A percentile compares a stretch with the other conserved stretches of the same genome.
These are phyloP conservation scores for Noctilio leporinus DNA, from an alignment of 2,113 vertebrate species.

Conservation along the genomic window DNA sequence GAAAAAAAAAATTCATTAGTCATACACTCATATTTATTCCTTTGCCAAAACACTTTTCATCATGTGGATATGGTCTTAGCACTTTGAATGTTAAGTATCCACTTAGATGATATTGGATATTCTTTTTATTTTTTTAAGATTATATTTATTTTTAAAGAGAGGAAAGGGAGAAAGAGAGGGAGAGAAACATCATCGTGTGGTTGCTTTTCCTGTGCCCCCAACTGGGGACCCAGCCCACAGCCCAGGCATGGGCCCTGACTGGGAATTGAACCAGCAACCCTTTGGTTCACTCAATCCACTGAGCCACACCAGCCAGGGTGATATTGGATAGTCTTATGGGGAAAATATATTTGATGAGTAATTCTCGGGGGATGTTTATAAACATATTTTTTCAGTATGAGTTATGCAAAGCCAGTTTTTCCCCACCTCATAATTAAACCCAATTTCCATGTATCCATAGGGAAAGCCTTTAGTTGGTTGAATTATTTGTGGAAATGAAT, in stretches of 20 bases:
- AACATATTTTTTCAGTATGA: not conserved
- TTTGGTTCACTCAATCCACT: too few species aligned
- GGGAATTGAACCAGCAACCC: too few species aligned
- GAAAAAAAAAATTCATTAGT: slow-evolving; percentile 40
- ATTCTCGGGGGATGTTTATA: not conserved
- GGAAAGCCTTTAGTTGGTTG: not conserved
- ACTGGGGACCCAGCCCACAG: too few species aligned
- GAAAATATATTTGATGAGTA: slow-evolving; percentile 1
- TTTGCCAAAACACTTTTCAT: slow-evolving; percentile 61
- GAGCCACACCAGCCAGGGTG: too few species aligned
- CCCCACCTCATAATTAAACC: not conserved
- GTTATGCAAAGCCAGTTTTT: not conserved
- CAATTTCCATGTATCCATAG: not conserved
- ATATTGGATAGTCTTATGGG: slow-evolving; percentile 12
- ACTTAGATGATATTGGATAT: slow-evolving; percentile 21
- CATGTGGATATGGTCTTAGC: slow-evolving; percentile 39
- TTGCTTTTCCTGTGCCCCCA: too few species aligned
- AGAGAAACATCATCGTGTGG: too few species aligned
- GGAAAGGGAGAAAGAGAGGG: too few species aligned
- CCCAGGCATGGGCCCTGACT: too few species aligned
- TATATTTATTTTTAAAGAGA: too few species aligned
- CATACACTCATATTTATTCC: slow-evolving; percentile 50
- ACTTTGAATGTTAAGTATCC: slow-evolving; percentile 53
- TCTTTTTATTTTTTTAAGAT: too few species aligned
- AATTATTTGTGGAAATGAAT: not conserved